Conservation (phyloP, 92 coral and sea anemone species). For the Galaxea fascicularis region DNA sequence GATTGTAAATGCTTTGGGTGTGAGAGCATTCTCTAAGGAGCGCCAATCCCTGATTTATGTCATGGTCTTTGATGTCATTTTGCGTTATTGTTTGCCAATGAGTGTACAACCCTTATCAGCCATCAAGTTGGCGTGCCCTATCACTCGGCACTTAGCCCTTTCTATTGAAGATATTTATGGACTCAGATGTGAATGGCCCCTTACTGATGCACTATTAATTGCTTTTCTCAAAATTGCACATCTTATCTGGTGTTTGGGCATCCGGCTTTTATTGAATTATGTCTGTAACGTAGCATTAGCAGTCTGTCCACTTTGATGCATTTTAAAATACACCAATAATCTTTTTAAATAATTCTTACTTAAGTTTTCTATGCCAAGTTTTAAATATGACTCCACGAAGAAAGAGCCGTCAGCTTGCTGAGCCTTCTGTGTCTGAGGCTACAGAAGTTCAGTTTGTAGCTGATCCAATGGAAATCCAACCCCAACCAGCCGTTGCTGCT, state of each 20-base stretch:
- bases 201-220: constrained; percentile 4
- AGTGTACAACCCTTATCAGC: constrained; percentile 25
- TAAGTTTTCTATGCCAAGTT: not conserved
- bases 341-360: not conserved
- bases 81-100: constrained; percentile 24
- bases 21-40: constrained; percentile 13
- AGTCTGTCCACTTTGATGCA: constrained; percentile 3
- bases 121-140: constrained; percentile 26
- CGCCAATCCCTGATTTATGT: constrained; percentile 23
- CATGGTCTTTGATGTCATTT: constrained; percentile 15
- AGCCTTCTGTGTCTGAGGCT: not conserved
- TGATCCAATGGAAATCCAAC: not conserved
- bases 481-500: not conserved
- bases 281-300: constrained; percentile 1
- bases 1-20: not conserved
- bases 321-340: not conserved
- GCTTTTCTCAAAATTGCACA: not conserved
- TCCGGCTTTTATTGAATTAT: not conserved
- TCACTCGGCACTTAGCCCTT: constrained; percentile 31
- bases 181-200: constrained; percentile 31
- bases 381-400: not conserved
- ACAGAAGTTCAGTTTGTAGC: constrained; percentile 7
- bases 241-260: not conserved
- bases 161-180: constrained; percentile 11
- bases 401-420: not conserved